A percentile compares a stretch with the other conserved stretches of the same genome.
Conservation (phyloP, 2,113 vertebrate species). For the Rhipidura dahli region DNA sequence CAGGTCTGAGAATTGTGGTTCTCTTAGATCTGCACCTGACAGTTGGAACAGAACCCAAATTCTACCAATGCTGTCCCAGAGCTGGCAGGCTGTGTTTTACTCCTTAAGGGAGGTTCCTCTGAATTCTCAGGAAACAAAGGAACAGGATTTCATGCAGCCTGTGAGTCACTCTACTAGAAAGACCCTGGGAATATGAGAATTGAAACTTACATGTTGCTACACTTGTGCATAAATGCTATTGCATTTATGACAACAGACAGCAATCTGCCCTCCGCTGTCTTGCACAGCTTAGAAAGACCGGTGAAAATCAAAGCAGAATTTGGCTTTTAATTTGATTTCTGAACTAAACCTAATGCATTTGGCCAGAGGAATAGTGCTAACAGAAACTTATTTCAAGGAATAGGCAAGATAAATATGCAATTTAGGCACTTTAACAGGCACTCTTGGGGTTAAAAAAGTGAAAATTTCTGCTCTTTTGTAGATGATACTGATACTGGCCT, state of each 20-base stretch:
- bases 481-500: constrained; percentile 30
- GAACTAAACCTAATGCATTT: neutral
- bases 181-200: neutral
- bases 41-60: neutral
- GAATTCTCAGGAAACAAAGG: neutral
- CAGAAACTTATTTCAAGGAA: neutral
- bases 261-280: neutral
- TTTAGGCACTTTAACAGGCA: neutral
- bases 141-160: neutral
- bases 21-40: neutral
- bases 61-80: neutral
- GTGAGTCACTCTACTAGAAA: neutral
- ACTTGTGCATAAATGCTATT: neutral
- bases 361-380: neutral
- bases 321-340: neutral
- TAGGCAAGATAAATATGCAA: neutral
- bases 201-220: neutral
- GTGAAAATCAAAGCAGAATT: neutral
- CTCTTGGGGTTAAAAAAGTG: neutral
- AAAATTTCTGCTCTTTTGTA: neutral
- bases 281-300: neutral
- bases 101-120: neutral
- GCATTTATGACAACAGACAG: neutral
- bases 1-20: neutral
- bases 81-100: neutral